phyloP scores from a whole-genome alignment of 2,797 vertebrate species.

The Aselliscus stoliczkanus region DNA sequence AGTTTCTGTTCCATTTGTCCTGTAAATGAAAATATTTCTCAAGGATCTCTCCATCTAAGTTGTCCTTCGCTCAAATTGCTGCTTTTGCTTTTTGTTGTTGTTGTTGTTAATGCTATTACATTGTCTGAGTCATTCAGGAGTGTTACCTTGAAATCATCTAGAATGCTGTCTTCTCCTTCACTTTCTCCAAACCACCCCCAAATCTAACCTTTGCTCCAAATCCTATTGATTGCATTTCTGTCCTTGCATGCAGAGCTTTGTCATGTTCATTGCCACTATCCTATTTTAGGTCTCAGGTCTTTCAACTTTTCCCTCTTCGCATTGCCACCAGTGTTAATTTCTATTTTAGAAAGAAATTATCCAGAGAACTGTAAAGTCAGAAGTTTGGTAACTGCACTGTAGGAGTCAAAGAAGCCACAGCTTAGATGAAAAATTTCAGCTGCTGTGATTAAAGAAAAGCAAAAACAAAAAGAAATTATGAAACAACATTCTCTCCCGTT shows the following conservation, averaged over 20 bases:
- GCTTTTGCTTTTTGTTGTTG: neutral
- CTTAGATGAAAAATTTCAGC: neutral
- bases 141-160: neutral
- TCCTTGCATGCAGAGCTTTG: neutral
- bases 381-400: constrained; percentile 25
- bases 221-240: neutral
- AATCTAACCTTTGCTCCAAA: neutral
- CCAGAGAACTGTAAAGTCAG: neutral
- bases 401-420: neutral
- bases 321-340: neutral
- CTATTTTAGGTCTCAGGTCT: neutral
- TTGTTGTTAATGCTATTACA: neutral
- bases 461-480: neutral
- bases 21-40: neutral
- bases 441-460: constrained; percentile 3
- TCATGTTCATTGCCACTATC: accelerated
- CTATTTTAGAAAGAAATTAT: neutral
- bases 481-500: neutral
- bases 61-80: neutral
- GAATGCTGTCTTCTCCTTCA: neutral
- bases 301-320: neutral
- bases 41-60: neutral
- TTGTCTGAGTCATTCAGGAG: neutral
- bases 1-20: neutral
- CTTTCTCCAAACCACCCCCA: neutral